Evolutionary conservation across 2,797 vertebrate species (phyloP).

Genomic region (Hephaestus fuliginosus): DNA sequence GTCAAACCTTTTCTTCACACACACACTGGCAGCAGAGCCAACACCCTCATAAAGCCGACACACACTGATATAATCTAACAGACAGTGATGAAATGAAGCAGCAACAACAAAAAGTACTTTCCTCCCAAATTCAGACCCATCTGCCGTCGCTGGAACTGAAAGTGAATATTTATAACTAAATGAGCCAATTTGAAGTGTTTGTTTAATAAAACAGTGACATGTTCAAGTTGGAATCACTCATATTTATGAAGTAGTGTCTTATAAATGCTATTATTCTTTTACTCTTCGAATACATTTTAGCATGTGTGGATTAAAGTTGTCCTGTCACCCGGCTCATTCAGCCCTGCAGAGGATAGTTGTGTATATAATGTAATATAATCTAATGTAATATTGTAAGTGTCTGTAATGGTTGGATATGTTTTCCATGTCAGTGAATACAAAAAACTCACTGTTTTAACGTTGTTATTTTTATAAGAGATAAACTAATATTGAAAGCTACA

Average conservation of each 20-base stretch:
- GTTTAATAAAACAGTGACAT: not conserved
- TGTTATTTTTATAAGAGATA: not conserved
- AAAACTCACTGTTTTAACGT: not conserved
- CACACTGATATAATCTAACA: not conserved
- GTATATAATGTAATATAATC: not conserved
- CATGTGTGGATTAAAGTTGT: not conserved
- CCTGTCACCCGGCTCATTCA: too few species aligned
- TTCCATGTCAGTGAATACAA: not conserved
- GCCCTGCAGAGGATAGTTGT: too few species aligned
- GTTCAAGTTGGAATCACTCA: not conserved
- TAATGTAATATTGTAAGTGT: too few species aligned
- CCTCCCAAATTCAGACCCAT: not conserved
- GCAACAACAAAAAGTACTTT: slow-evolving; percentile 1
- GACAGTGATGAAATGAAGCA: slow-evolving; percentile 14
- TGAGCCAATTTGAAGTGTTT: not conserved
- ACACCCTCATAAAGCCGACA: not conserved
- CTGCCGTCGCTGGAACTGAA: not conserved
- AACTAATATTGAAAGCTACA: not conserved
- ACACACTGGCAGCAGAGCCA: slow-evolving; percentile 2
- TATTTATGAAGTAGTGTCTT: not conserved
- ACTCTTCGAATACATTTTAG: not conserved
- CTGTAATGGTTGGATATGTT: not conserved
- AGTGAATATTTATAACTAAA: not conserved
- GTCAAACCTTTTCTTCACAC: not conserved
- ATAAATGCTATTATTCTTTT: not conserved